These are phyloP conservation scores for Syritta pipiens DNA, from an alignment of 2,888 invertebrate species.

Conservation along the genomic window DNA sequence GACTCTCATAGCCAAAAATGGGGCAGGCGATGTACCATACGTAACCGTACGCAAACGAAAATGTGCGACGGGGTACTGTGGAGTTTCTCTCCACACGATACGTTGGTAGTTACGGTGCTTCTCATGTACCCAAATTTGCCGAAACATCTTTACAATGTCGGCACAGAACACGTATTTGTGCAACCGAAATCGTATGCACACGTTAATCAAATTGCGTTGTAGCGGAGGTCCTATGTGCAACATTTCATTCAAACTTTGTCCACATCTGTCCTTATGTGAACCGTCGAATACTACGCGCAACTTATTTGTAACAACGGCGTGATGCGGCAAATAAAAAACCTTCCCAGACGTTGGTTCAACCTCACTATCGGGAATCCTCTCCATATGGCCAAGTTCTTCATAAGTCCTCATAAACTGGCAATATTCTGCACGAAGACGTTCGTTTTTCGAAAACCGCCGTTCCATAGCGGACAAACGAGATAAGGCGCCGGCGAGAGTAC, in stretches of 20 bases:
- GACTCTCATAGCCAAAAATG: background rate
- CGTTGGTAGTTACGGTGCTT: conserved; percentile 59
- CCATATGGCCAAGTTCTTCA: background rate
- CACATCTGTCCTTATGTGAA: conserved; percentile 17
- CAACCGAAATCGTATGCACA: conserved; percentile 53
- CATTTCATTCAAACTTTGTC: conserved; percentile 14
- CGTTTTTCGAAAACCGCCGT: background rate
- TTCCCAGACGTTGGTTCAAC: background rate
- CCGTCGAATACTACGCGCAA: conserved; percentile 38
- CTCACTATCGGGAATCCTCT: background rate
- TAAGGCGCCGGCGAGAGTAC: conserved; percentile 10
- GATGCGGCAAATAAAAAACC: conserved; percentile 23
- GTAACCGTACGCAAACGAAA: background rate
- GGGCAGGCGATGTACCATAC: background rate
- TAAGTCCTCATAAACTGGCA: background rate
- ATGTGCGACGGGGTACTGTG: conserved; percentile 4
- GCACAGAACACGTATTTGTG: too few relatives aligned
- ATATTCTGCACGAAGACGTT: background rate
- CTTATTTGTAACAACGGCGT: conserved; percentile 34
- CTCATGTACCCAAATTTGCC: conserved; percentile 49
- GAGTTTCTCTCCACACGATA: conserved; percentile 58
- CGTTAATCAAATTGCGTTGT: conserved; percentile 45
- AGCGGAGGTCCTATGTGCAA: conserved; percentile 31
- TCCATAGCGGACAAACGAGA: background rate
- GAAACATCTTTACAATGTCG: conserved; percentile 43